phyloP scores from a whole-genome alignment of 2,888 invertebrate species.

The Archips crataeganus region DNA sequence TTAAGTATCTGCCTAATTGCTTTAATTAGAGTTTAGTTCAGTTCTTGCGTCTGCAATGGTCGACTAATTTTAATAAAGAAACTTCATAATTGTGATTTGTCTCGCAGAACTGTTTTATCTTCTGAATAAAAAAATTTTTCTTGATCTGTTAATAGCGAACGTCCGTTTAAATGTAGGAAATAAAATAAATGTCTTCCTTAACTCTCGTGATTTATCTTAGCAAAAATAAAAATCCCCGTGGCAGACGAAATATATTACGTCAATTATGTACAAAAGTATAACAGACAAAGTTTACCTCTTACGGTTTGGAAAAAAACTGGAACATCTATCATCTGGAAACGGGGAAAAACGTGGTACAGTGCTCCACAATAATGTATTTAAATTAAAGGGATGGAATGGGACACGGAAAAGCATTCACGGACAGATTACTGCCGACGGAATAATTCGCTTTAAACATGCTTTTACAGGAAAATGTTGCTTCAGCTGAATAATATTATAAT shows the following conservation, averaged over 20 bases:
- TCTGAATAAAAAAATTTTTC: neutral
- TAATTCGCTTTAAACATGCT: conserved; percentile 25
- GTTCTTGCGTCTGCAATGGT: neutral
- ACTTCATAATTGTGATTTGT: conserved; percentile 7
- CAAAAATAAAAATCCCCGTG: neutral
- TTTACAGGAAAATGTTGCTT: conserved; percentile 12
- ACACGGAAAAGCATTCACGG: conserved; percentile 37
- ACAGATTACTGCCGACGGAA: conserved; percentile 28
- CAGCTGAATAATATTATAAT: too few relatives aligned
- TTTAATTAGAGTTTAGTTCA: neutral
- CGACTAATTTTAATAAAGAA: neutral
- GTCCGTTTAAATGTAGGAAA: neutral
- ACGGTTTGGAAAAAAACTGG: conserved; percentile 25
- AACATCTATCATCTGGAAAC: conserved; percentile 23
- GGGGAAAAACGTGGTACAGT: conserved; percentile 26
- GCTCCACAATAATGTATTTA: conserved; percentile 40
- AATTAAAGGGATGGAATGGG: conserved; percentile 22
- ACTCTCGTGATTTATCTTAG: neutral
- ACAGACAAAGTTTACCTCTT: conserved; percentile 22
- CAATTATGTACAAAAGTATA: conserved; percentile 25
- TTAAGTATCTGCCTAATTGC: neutral
- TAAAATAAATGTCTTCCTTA: neutral
- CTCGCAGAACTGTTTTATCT: neutral
- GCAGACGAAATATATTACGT: conserved; percentile 29
- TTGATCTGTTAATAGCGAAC: neutral